phyloP scores from a whole-genome alignment of 2,113 vertebrate genomes.

The Phylloscopus trochiloides region DNA sequence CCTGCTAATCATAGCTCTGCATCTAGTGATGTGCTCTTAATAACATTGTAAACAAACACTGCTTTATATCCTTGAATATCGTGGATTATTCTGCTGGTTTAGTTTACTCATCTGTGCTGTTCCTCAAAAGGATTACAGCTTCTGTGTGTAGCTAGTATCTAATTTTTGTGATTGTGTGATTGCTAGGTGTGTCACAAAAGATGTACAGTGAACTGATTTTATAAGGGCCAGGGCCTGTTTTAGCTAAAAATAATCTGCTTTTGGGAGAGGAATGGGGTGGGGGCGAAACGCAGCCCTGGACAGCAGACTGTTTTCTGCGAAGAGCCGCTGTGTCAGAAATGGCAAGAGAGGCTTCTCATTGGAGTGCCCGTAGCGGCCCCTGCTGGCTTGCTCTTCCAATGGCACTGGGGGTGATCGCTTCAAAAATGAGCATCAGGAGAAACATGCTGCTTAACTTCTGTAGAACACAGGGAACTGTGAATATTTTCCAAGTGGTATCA shows the following conservation, averaged over 20 bases:
- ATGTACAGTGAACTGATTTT: background rate
- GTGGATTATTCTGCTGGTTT: background rate
- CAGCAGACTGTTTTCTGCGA: background rate
- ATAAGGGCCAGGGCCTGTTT: background rate
- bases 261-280: accelerated
- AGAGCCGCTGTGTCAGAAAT: background rate
- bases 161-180: background rate
- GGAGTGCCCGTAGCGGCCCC: background rate
- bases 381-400: accelerated
- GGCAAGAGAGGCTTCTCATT: background rate
- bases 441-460: background rate
- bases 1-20: background rate
- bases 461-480: background rate
- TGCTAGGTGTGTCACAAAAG: background rate
- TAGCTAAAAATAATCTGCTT: background rate
- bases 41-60: background rate
- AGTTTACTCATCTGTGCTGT: background rate
- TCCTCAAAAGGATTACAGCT: background rate
- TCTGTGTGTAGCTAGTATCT: background rate
- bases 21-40: background rate
- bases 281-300: accelerated
- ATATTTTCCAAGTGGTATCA: background rate
- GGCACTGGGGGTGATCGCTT: background rate
- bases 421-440: background rate
- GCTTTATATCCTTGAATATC: background rate